Evolutionary conservation across 2,113 vertebrate genomes (phyloP).

Genomic region (Phalacrocorax aristotelis): DNA sequence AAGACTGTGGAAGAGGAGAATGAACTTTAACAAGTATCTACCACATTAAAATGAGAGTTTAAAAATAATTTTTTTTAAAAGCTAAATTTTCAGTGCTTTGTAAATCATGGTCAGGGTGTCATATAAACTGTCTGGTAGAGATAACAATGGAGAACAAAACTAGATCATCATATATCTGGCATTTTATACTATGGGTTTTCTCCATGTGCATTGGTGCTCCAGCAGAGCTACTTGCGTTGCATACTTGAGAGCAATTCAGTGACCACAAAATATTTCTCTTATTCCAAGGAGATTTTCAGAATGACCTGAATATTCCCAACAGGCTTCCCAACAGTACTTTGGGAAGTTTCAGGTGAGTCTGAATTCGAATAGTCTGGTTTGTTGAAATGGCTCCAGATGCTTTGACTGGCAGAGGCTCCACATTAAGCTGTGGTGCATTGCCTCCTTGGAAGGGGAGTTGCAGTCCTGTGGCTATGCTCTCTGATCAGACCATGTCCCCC

Average conservation of each 20-base stretch:
- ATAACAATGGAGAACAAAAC: background rate
- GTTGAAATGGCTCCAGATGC: background rate
- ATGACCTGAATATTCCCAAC: background rate
- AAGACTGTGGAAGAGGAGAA: background rate
- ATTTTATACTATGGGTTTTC: background rate
- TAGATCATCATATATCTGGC: background rate
- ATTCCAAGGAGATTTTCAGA: background rate
- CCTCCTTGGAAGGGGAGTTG: background rate
- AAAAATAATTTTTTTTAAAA: background rate
- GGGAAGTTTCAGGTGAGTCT: background rate
- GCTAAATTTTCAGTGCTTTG: background rate
- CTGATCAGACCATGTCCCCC: background rate
- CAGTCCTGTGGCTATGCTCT: background rate
- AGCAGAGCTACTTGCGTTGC: background rate
- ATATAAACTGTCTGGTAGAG: background rate
- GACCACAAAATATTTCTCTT: background rate
- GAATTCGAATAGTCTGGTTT: background rate
- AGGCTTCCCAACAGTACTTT: background rate
- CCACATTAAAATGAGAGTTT: background rate
- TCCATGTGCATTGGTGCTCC: background rate
- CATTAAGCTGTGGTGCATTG: background rate
- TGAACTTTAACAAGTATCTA: background rate
- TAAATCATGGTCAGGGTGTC: background rate
- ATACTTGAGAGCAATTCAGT: background rate
- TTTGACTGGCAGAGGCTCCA: background rate